Evolutionary conservation across 2,888 invertebrate genomes (phyloP), one percentile per base, ranked within the genome.

Genomic region (Drosophila fungiperda): DNA sequence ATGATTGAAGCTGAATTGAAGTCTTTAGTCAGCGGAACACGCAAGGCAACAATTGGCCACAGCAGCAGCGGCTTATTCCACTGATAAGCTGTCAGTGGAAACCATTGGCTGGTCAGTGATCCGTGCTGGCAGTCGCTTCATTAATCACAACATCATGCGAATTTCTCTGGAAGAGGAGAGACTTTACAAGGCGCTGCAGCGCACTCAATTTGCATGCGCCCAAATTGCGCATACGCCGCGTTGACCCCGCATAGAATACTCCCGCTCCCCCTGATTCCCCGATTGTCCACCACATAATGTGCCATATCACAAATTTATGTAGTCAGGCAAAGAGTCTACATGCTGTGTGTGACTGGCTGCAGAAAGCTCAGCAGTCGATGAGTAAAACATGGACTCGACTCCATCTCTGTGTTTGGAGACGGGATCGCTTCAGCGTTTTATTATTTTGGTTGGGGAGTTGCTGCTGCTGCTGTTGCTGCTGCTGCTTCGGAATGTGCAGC

Each of bases 401-500:
- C 40, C 58, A 55, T 38, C 17, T 61, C 38, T 61, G 55, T 26
- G 38, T 45, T 45, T 57, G 36, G 45, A 45, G 32, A 58, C 58
- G 53, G 58, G 36, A 55, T 67, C 63, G 61, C 48, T 72, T 59
- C 55, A 45, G 23, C 26, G 23, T 23, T 45, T 40, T 55, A 29
- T 42, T 48, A n/a, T 40, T 74, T 49, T 26, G 67, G 42, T 45
- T 50, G 57, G 57, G 52, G 32, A 29, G 54, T 52, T 55, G 57
- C 33, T 50, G 68, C 32, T 65, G 67, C 26, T 57, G 36, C 11
- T 49, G 54, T 45, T 52, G 57, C 32, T 69, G 83, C 74, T 76
- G 79, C 76, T 68, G 80, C 82, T 75, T 79, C 55, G 92, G 92
- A 92, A 92, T 93, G 92, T 83, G 92, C 92, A 89, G 83, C 81